A percentile compares a stretch with the other conserved stretches of the same genome.
These are phyloP conservation scores for Plumapathes pennacea DNA, from an alignment of 92 coral and sea anemone species.

Conservation along the genomic window DNA sequence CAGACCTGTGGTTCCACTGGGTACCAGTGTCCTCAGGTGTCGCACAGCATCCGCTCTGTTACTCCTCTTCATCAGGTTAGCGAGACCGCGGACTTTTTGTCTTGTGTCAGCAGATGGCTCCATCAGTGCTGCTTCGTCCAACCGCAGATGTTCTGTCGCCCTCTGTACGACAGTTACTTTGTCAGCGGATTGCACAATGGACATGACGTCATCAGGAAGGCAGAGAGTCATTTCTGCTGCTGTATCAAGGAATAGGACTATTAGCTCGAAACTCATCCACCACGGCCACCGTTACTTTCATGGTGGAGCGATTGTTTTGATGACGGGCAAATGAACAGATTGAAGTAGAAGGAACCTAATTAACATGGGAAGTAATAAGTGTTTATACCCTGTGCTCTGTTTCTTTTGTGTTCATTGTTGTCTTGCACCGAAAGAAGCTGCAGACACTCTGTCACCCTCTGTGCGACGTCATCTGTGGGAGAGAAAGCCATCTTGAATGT, in stretches of 20 bases:
- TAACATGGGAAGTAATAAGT: no score
- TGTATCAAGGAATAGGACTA: no score
- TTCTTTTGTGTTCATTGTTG: no score
- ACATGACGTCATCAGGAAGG: background rate
- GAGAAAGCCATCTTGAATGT: no score
- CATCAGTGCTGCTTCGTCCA: slow-evolving; percentile 2
- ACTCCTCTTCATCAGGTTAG: background rate
- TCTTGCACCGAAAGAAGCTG: no score
- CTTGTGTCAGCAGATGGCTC: slow-evolving; percentile 8
- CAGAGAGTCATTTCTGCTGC: no score
- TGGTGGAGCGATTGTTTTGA: background rate
- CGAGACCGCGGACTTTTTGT: slow-evolving; percentile 7
- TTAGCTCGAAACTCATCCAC: no score
- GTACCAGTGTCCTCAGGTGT: slow-evolving; percentile 4
- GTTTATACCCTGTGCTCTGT: no score
- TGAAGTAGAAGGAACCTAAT: no score
- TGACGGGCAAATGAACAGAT: no score
- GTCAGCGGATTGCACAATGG: background rate
- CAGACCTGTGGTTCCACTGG: slow-evolving; percentile 38
- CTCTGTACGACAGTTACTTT: background rate
- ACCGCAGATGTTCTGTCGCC: background rate
- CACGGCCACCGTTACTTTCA: no score
- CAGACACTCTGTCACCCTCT: background rate
- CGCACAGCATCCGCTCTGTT: background rate
- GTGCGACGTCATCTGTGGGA: background rate